A percentile compares a stretch with the other conserved stretches of the same genome.
These are phyloP conservation scores for Mongoloraphidia duomilia DNA, from an alignment of 2,888 invertebrate genomes.

Conservation along the genomic window DNA sequence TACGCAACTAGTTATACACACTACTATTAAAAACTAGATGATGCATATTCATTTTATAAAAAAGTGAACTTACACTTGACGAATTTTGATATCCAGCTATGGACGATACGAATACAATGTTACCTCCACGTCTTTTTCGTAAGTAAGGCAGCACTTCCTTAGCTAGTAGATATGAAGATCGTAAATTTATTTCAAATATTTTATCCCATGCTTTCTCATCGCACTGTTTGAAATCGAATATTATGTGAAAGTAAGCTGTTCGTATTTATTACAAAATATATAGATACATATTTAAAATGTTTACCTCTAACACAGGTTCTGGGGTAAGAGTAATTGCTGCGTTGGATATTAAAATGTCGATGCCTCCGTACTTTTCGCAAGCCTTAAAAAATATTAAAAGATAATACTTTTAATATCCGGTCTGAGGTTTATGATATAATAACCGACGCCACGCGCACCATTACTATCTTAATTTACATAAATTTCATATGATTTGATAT, in stretches of 20 bases:
- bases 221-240: conserved; percentile 21
- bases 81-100: conserved; percentile 36
- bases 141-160: conserved; percentile 45
- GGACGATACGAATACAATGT: conserved; percentile 48
- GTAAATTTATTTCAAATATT: conserved; percentile 55
- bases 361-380: conserved; percentile 9
- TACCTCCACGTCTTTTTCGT: conserved; percentile 38
- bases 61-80: background rate
- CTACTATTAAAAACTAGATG: too few relatives aligned
- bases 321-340: conserved; percentile 47
- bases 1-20: too few relatives aligned
- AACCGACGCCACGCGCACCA: too few relatives aligned
- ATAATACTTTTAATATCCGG: too few relatives aligned
- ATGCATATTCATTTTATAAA: background rate
- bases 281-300: conserved; percentile 1
- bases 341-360: conserved; percentile 54
- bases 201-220: conserved; percentile 48
- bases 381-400: background rate
- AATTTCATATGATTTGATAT: too few relatives aligned
- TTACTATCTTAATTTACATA: too few relatives aligned
- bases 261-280: conserved; percentile 7
- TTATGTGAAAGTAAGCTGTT: conserved; percentile 11
- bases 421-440: too few relatives aligned
- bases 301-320: conserved; percentile 38
- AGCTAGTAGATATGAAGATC: conserved; percentile 43